Evolutionary conservation across 2,888 invertebrate species (phyloP), one percentile per base, ranked within the genome.

Genomic region (Arge pagana): DNA sequence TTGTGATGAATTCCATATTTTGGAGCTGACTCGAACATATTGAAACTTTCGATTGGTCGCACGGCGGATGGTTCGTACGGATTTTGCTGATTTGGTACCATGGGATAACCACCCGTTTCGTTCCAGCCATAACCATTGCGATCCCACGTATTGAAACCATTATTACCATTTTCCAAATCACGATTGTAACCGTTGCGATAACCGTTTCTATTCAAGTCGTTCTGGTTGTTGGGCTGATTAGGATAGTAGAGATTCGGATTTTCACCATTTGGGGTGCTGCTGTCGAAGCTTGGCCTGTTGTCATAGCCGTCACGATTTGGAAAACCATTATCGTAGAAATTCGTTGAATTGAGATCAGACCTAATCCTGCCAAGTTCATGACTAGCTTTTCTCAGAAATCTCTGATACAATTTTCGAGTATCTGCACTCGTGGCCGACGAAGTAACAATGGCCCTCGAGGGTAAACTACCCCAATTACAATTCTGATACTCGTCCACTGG

Each of bases 401-500:
- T 81, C 69, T 90, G 89, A 64, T 83, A 88, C 71, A 77, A 77
- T 51, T 73, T 77, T 37, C 89, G 80, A 35, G 80, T 79, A 10
- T 83, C 80, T 5, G 76, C 72, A 6, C 81, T 74, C 5, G 85
- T 85, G 0, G 90, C 93, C 6, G 93, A 93, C n/a, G 90, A 88
- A 1, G 90, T 88, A 1, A 94, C 90, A 5, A 95, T 75, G 0
- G 93, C 91, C 74, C 93, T 88, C 0, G 92, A 85, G 0, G 93
- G 93, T 8, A 90, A 87, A 39, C 80, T 77, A 4, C 93, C 95
- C 95, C 95, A 95, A 76, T 92, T 87, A 70, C 95, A 95, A 21
- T 77, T 77, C 48, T 82, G 81, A 74, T 86, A 92, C 43, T 90
- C 85, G 1, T 82, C 82, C 8, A 93, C 76, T 0, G 86, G 77